These are phyloP conservation scores for Troides helena DNA, from an alignment of 2,888 invertebrate species.

Conservation along the genomic window DNA sequence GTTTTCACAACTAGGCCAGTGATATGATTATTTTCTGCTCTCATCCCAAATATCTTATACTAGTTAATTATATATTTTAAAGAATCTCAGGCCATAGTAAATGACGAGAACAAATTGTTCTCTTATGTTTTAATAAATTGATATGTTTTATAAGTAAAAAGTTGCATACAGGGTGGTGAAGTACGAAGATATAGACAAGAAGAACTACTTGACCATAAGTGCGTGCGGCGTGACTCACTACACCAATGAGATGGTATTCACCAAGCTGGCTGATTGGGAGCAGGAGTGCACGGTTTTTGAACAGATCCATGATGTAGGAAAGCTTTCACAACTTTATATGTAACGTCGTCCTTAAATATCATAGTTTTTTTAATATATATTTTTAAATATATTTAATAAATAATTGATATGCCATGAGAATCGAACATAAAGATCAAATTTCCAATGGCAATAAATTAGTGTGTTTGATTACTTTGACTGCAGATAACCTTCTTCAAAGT, in stretches of 20 bases:
- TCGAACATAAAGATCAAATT: no score
- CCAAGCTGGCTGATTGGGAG: slow-evolving; percentile 89
- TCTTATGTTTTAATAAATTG: not conserved
- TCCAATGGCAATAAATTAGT: not conserved
- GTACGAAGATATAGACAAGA: slow-evolving; percentile 84
- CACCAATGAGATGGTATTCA: slow-evolving; percentile 88
- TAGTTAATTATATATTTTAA: no score
- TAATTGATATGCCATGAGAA: no score
- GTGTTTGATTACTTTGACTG: not conserved
- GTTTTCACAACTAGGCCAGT: no score
- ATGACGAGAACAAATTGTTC: not conserved
- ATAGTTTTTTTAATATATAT: no score
- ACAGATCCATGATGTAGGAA: slow-evolving; percentile 65
- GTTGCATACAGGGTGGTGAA: slow-evolving; percentile 82
- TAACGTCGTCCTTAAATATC: not conserved
- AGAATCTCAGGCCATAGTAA: no score
- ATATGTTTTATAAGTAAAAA: not conserved
- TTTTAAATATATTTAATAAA: no score
- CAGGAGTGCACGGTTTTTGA: slow-evolving; percentile 90
- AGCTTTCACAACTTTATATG: not conserved
- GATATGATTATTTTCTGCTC: no score
- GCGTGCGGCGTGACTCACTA: slow-evolving; percentile 90
- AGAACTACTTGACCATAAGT: slow-evolving; percentile 90
- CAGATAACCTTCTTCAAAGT: slow-evolving; percentile 84
- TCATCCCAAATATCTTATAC: no score